Evolutionary conservation across 2,797 vertebrate genomes (phyloP).

Genomic region (Chaenodraco wilsoni): DNA sequence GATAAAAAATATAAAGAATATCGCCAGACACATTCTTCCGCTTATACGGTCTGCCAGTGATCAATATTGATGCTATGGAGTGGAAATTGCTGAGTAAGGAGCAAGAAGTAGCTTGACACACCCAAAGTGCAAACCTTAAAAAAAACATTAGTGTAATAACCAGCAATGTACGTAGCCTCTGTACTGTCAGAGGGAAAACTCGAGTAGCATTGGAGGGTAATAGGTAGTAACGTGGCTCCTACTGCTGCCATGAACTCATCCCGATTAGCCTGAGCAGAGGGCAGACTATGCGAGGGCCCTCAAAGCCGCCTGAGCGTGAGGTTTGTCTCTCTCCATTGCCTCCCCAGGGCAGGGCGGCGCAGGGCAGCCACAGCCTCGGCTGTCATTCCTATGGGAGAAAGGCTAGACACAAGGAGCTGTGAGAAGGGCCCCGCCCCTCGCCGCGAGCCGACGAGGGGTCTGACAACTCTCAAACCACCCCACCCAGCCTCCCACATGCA

Average conservation of each 20-base stretch:
- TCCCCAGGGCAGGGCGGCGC: constrained; percentile 66
- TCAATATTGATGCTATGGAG: constrained; percentile 4
- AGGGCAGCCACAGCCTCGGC: constrained; percentile 75
- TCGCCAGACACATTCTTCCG: neutral
- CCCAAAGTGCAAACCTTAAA: constrained; percentile 30
- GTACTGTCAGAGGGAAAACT: constrained; percentile 39
- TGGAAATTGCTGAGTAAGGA: constrained; percentile 5
- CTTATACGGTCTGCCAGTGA: neutral
- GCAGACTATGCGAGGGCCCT: constrained; percentile 73
- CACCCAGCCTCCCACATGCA: constrained; percentile 49
- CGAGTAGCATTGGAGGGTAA: constrained; percentile 58
- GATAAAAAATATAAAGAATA: constrained; percentile 4
- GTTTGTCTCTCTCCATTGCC: constrained; percentile 76
- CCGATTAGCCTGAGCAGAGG: constrained; percentile 71
- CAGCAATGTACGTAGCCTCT: constrained; percentile 35
- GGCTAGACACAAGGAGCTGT: constrained; percentile 85
- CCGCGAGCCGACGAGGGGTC: constrained; percentile 58
- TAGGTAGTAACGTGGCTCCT: constrained; percentile 61
- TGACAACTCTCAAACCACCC: constrained; percentile 61
- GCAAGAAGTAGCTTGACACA: constrained; percentile 33
- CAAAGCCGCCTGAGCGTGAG: constrained; percentile 71
- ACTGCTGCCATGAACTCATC: constrained; percentile 77
- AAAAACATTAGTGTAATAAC: constrained; percentile 36
- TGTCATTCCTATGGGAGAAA: constrained; percentile 82
- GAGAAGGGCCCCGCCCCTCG: constrained; percentile 75